Evolutionary conservation across 2,797 vertebrate genomes (phyloP), one percentile per base, ranked within the genome.

Genomic region (Esox masquinongy): DNA sequence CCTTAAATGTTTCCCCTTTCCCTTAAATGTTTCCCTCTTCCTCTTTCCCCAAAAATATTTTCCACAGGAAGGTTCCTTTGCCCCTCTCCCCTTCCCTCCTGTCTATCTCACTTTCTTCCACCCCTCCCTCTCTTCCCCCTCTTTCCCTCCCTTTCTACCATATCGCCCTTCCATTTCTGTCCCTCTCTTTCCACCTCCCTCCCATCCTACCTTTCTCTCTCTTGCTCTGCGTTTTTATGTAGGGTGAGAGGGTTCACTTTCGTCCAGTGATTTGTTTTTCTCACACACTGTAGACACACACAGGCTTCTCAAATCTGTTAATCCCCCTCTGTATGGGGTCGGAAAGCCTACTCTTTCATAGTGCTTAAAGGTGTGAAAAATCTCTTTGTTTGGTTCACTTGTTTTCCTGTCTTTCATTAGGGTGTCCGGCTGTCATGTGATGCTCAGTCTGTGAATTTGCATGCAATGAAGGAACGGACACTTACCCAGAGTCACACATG

Each of bases 211-310:
- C 76, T 75, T 71, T 72, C 80, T 74, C 83, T 72, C 80, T 59
- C 36, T 53, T 7, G 63, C 64, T 51, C 66, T 59, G 74, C 64
- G 47, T 70, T 78, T 76, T 68, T 15, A 80, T 82, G 75, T 72
- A 83, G 83, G 90, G 89, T 90, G 79, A 91, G 83, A 80, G 86
- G 85, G 90, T 89, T 93, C 89, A 84, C 78, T 77, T 79, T 81
- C 84, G 82, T 87, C 84, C 80, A 67, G 84, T 82, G 81, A 87
- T 89, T 89, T 91, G 89, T 90, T 91, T 90, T 92, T 86, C 84
- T 83, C 81, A 70, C 84, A 73, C 87, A 39, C 36, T 82, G 83
- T 85, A 89, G 87, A 89, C 51, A 50, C 51, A 50, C 83, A 82
- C 75, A 80, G 85, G 82, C 87, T 83, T 88, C 77, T 24, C 63